These are phyloP conservation scores for Eurois occulta DNA, from an alignment of 2,888 invertebrate species.

Conservation along the genomic window DNA sequence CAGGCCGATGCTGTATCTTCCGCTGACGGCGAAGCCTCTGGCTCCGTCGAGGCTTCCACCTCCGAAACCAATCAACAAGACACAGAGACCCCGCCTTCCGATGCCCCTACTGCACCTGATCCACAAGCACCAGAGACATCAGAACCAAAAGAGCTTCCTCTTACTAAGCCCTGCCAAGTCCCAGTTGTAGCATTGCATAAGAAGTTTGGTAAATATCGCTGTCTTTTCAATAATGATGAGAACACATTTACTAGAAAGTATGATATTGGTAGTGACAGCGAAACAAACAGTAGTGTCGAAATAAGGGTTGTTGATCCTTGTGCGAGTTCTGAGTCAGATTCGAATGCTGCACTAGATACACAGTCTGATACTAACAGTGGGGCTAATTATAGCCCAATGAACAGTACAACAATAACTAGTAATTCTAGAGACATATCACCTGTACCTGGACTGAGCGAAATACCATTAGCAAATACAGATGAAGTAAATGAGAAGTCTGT, in stretches of 20 bases:
- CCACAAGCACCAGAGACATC: slow-evolving; percentile 70
- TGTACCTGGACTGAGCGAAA: slow-evolving; percentile 65
- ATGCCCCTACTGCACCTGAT: slow-evolving; percentile 55
- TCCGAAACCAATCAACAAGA: slow-evolving; percentile 44
- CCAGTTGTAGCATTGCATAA: slow-evolving; percentile 87
- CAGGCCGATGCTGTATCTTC: slow-evolving; percentile 71
- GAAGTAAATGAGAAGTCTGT: slow-evolving; percentile 32
- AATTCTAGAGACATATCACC: slow-evolving; percentile 80
- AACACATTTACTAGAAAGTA: slow-evolving; percentile 78
- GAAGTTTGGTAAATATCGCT: slow-evolving; percentile 91
- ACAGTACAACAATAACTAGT: slow-evolving; percentile 68
- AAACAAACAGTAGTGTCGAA: slow-evolving; percentile 87
- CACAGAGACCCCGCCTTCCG: slow-evolving; percentile 55
- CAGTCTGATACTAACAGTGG: slow-evolving; percentile 82
- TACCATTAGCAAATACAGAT: slow-evolving; percentile 53
- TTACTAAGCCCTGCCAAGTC: slow-evolving; percentile 74
- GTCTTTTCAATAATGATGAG: slow-evolving; percentile 86
- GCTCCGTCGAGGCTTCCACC: slow-evolving; percentile 61
- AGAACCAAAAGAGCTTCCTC: slow-evolving; percentile 43
- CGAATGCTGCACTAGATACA: slow-evolving; percentile 83
- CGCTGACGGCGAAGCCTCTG: slow-evolving; percentile 77
- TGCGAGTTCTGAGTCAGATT: slow-evolving; percentile 88
- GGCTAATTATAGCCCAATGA: slow-evolving; percentile 77
- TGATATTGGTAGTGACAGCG: slow-evolving; percentile 88
- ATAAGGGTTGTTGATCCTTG: slow-evolving; percentile 85